phyloP scores from a whole-genome alignment of 2,113 vertebrate genomes.

The Siniperca knerii region DNA sequence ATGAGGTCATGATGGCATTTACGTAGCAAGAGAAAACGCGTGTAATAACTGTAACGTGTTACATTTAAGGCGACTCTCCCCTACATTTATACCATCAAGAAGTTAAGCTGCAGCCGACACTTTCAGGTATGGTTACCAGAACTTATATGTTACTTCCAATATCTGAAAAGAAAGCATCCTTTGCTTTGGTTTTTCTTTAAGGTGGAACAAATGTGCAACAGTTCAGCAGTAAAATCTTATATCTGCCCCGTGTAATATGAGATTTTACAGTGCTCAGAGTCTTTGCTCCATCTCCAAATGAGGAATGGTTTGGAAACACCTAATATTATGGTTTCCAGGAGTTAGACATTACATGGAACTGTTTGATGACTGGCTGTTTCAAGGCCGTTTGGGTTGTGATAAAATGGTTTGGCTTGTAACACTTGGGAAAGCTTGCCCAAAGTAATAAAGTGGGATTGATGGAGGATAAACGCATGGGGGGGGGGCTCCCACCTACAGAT shows the following conservation, averaged over 20 bases:
- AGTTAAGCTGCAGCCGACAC: neutral
- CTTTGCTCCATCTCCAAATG: neutral
- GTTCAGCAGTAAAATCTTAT: slow-evolving; percentile 1
- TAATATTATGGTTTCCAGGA: neutral
- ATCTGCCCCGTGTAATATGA: slow-evolving; percentile 4
- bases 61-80: too few species aligned
- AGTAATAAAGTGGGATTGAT: neutral
- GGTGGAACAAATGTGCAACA: slow-evolving; percentile 1
- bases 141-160: neutral
- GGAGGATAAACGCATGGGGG: neutral
- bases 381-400: neutral
- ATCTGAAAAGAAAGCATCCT: neutral
- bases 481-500: neutral
- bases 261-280: neutral
- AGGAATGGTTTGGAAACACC: neutral
- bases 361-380: slow-evolving; percentile 19
- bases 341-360: neutral
- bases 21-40: too few species aligned
- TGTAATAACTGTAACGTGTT: too few species aligned
- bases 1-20: too few species aligned
- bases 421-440: neutral
- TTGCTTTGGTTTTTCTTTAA: neutral
- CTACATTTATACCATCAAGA: too few species aligned
- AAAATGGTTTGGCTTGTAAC: neutral
- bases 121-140: neutral